Percentiles rank a stretch among this genome's conserved stretches.
phyloP scores from a whole-genome alignment of 2,888 invertebrate genomes.

The Galeopsomyia nigrocyanea region DNA sequence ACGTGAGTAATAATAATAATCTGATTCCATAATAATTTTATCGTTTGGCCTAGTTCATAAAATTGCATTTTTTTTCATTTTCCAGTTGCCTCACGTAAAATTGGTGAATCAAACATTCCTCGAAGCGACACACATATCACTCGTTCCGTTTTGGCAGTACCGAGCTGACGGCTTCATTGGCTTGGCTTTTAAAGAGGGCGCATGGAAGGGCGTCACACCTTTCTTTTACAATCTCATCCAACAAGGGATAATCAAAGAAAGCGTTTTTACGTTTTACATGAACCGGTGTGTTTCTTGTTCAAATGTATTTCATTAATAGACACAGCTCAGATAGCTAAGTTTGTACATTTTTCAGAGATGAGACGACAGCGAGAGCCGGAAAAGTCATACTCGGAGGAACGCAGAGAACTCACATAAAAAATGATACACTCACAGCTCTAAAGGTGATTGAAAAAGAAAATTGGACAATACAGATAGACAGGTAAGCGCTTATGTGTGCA shows the following conservation, averaged over 20 bases:
- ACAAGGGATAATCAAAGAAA: conserved; percentile 70
- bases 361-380: conserved; percentile 71
- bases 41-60: conserved; percentile 30
- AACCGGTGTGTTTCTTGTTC: conserved; percentile 69
- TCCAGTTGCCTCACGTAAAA: conserved; percentile 72
- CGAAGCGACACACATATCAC: conserved; percentile 78
- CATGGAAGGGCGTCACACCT: conserved; percentile 68
- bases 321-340: background rate
- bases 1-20: conserved; percentile 68
- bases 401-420: conserved; percentile 75
- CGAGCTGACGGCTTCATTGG: conserved; percentile 83
- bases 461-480: conserved; percentile 81
- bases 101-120: conserved; percentile 78
- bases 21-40: background rate
- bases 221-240: conserved; percentile 77
- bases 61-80: conserved; percentile 16
- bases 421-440: conserved; percentile 73
- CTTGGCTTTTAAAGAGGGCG: conserved; percentile 72
- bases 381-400: conserved; percentile 75
- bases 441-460: conserved; percentile 74
- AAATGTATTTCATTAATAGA: background rate
- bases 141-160: conserved; percentile 73
- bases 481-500: conserved; percentile 62
- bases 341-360: conserved; percentile 69
- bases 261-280: conserved; percentile 79